Percentiles rank a stretch among this genome's conserved stretches.
Evolutionary conservation across 2,797 vertebrate genomes (phyloP).

Genomic region (Siniperca obscura): DNA sequence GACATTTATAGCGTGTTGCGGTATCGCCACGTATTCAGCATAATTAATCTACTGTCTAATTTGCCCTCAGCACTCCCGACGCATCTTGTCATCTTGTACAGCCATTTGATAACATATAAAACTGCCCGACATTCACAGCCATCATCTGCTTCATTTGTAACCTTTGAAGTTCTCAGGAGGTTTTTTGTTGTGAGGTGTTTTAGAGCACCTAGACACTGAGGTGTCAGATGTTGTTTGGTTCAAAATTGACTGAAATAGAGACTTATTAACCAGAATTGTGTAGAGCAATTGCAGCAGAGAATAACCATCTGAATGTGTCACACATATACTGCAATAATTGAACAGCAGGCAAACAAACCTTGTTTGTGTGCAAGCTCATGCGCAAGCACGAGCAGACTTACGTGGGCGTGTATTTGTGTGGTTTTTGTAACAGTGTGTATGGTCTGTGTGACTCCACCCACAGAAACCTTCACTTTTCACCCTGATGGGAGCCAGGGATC

Average conservation of each 20-base stretch:
- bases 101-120: slow-evolving; percentile 55
- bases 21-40: slow-evolving; percentile 51
- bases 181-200: slow-evolving; percentile 7
- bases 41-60: slow-evolving; percentile 77
- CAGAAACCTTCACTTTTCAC: slow-evolving; percentile 74
- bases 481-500: slow-evolving; percentile 73
- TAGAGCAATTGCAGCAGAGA: slow-evolving; percentile 7
- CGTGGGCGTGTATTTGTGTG: slow-evolving; percentile 35
- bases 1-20: slow-evolving; percentile 67
- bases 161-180: slow-evolving; percentile 24
- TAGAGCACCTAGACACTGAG: background rate
- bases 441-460: slow-evolving; percentile 37
- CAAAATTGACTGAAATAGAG: slow-evolving; percentile 29
- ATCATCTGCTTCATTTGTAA: slow-evolving; percentile 54
- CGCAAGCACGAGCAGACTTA: background rate
- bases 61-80: slow-evolving; percentile 57
- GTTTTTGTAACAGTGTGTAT: slow-evolving; percentile 26
- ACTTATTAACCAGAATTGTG: slow-evolving; percentile 28
- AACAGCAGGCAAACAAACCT: slow-evolving; percentile 16
- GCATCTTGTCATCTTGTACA: slow-evolving; percentile 64
- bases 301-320: slow-evolving; percentile 30
- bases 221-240: slow-evolving; percentile 26
- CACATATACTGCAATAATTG: slow-evolving; percentile 17
- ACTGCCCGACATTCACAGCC: slow-evolving; percentile 29
- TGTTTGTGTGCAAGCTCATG: slow-evolving; percentile 22